Percentiles rank a stretch among this genome's conserved stretches.
phyloP scores from a whole-genome alignment of 2,797 vertebrate genomes.

The Hypotaenidia philippensis region DNA sequence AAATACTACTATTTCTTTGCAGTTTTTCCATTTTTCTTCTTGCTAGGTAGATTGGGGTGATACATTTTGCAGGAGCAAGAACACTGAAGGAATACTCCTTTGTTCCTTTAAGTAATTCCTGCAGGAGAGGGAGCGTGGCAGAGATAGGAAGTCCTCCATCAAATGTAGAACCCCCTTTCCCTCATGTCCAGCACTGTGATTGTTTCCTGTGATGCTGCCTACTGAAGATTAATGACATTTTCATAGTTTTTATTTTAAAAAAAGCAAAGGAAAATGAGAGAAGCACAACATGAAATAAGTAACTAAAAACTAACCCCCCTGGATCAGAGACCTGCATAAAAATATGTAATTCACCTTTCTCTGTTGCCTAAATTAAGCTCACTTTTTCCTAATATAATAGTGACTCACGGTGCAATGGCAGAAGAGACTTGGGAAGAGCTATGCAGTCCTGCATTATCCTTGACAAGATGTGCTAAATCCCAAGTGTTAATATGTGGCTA shows the following conservation, averaged over 20 bases:
- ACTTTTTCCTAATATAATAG: neutral
- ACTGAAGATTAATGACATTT: neutral
- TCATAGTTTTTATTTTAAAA: neutral
- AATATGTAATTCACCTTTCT: neutral
- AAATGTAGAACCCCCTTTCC: neutral
- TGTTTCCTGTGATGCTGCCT: neutral
- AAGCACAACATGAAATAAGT: neutral
- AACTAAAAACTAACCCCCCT: neutral
- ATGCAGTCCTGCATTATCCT: neutral
- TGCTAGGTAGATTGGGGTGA: neutral
- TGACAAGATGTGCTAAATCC: constrained; percentile 3
- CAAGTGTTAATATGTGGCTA: neutral
- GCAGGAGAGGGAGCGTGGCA: neutral
- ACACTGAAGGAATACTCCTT: neutral
- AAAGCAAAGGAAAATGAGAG: neutral
- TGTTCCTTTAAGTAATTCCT: neutral
- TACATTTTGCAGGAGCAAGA: neutral
- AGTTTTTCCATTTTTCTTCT: neutral
- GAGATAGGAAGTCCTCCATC: neutral
- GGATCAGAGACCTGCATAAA: neutral
- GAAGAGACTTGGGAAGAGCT: neutral
- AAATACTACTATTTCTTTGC: neutral
- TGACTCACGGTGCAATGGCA: constrained; percentile 31
- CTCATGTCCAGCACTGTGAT: neutral
- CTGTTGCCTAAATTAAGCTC: neutral